A percentile compares a stretch with the other conserved stretches of the same genome.
phyloP scores from a whole-genome alignment of 2,888 invertebrate species.

The Falcaria lacertinaria region DNA sequence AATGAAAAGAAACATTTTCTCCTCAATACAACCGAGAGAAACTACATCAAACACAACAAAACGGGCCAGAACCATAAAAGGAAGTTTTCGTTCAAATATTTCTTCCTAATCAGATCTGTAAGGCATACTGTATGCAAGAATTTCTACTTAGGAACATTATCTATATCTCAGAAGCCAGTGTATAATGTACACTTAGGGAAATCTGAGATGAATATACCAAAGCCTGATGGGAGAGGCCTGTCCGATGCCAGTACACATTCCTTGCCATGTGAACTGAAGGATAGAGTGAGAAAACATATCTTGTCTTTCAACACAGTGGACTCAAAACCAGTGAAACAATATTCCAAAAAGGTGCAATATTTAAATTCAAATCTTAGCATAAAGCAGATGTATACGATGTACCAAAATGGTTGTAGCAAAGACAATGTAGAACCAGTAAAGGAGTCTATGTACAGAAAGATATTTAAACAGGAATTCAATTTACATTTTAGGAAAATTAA shows the following conservation, averaged over 20 bases:
- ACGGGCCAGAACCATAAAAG: slow-evolving; percentile 38
- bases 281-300: slow-evolving; percentile 60
- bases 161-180: slow-evolving; percentile 69
- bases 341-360: slow-evolving; percentile 60
- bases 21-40: slow-evolving; percentile 64
- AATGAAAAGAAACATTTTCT: slow-evolving; percentile 69
- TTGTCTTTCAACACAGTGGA: slow-evolving; percentile 54
- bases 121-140: slow-evolving; percentile 64
- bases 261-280: slow-evolving; percentile 53
- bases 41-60: slow-evolving; percentile 45
- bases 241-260: slow-evolving; percentile 57
- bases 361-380: slow-evolving; percentile 50
- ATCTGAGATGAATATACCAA: slow-evolving; percentile 65
- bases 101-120: slow-evolving; percentile 54
- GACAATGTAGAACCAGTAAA: slow-evolving; percentile 49
- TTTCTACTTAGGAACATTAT: slow-evolving; percentile 67
- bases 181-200: slow-evolving; percentile 70
- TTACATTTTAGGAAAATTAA: slow-evolving; percentile 58
- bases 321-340: slow-evolving; percentile 51
- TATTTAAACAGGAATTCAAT: slow-evolving; percentile 65
- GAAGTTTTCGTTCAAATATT: slow-evolving; percentile 65
- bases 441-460: slow-evolving; percentile 72
- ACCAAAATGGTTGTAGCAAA: slow-evolving; percentile 47
- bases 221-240: slow-evolving; percentile 64
- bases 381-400: slow-evolving; percentile 65